Evolutionary conservation across 2,888 invertebrate species (phyloP).

Genomic region (Rhyacophila evoluta): DNA sequence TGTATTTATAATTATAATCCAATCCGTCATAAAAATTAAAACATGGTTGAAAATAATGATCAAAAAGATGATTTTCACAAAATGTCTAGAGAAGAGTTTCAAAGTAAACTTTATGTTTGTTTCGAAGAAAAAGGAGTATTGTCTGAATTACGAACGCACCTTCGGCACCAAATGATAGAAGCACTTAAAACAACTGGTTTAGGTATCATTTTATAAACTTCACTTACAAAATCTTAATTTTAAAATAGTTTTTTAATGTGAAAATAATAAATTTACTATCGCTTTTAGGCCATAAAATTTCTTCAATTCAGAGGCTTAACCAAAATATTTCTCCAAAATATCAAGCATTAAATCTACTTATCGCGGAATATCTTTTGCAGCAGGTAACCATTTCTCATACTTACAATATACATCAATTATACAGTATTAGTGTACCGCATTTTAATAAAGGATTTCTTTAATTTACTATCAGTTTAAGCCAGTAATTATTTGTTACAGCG

Average conservation of each 20-base stretch:
- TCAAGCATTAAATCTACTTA: conserved; percentile 73
- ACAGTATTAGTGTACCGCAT: too few species aligned
- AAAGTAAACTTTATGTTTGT: conserved; percentile 69
- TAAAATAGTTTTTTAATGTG: too few species aligned
- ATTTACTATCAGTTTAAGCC: too few species aligned
- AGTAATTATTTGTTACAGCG: too few species aligned
- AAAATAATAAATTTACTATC: too few species aligned
- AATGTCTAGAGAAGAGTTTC: conserved; percentile 66
- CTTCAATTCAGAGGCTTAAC: conserved; percentile 63
- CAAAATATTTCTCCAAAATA: conserved; percentile 66
- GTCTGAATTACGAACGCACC: conserved; percentile 70
- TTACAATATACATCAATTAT: too few species aligned
- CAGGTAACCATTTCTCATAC: conserved; percentile 65
- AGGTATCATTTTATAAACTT: conserved; percentile 56
- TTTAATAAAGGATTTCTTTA: too few species aligned
- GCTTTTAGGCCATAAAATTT: conserved; percentile 61
- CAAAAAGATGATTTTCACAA: conserved; percentile 16
- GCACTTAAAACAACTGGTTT: conserved; percentile 67
- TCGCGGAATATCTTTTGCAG: conserved; percentile 72
- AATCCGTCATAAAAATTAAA: too few species aligned
- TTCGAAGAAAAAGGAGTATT: conserved; percentile 74
- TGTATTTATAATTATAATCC: too few species aligned
- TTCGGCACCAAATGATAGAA: conserved; percentile 72
- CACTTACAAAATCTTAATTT: not conserved
- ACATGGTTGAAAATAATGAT: conserved; percentile 56